Base-by-base conservation (phyloP, 2,888 invertebrate genomes). In the Rapana venosa region DNA sequence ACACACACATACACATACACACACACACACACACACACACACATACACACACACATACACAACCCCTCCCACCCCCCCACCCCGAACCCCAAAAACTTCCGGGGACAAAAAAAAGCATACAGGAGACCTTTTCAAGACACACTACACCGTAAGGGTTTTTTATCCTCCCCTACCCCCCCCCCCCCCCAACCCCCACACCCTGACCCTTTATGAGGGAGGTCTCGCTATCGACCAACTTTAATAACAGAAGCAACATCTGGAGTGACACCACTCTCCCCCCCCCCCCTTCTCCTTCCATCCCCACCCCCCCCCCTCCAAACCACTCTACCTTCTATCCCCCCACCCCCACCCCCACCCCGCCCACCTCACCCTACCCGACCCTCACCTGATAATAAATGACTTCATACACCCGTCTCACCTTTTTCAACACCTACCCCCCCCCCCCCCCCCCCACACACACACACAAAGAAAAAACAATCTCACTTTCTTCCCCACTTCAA, bases 241-340 rank as follows among this genome's bases (percentile, higher is more conserved):
- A 79, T 79, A 79, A 79, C 17, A 79, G 32, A 20, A 32, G 77
- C 20, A 79, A 79, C 77, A 79, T 79, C 77, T 79, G 77, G 77
- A 32, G 77, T 13, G 4, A 30, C 77, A 32, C 17, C 77, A 1
- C 32, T 58, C 8, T 58, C 58, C 58, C 58, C 58, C 8, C 61
- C 15, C 20, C 61, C 4, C 61, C 61, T 15, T 22, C 22, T 20
- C 11, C 15, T 15, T 13, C 58, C 58, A 8, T 58, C 15, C 58
- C 58, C 61, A 61, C 20, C 61, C 61, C 61, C 13, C 61, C 61
- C 61, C 1, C 61, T 13, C 61, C 61, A 61, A 58, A 1, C 61
- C 61, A 20, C 61, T 13, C 61, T 13, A 61, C 61, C 15, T 13
- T 13, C 61, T 13, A 61, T 13, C 15, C 61, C 2, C 61, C 15